These are phyloP conservation scores for Limonius californicus DNA, from an alignment of 1,140 invertebrate genomes.

Conservation along the genomic window DNA sequence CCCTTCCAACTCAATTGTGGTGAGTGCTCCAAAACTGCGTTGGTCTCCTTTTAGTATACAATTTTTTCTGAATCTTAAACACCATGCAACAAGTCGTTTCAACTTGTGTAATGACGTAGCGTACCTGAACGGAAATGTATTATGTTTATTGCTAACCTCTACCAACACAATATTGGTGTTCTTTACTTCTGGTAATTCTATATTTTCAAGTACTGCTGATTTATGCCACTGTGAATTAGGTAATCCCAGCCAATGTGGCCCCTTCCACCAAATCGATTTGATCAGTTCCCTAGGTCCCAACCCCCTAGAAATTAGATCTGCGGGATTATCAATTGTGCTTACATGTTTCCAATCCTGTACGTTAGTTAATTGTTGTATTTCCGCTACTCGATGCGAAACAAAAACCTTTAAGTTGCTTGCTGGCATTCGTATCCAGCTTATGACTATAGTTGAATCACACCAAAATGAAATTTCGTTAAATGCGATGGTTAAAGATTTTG, in stretches of 20 bases:
- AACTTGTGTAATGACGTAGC: neutral
- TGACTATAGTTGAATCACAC: constrained; percentile 27
- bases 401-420: too few relatives aligned
- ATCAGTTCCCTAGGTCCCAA: too few relatives aligned
- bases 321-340: constrained; percentile 43
- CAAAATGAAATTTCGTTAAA: constrained; percentile 8
- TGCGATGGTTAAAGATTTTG: neutral
- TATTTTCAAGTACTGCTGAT: too few relatives aligned
- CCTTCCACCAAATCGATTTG: too few relatives aligned
- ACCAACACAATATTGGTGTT: too few relatives aligned
- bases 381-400: too few relatives aligned
- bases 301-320: too few relatives aligned
- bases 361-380: constrained; percentile 40
- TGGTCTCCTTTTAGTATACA: neutral
- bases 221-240: neutral
- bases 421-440: constrained; percentile 29
- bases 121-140: too few relatives aligned
- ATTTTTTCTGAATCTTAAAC: too few relatives aligned
- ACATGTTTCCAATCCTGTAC: constrained; percentile 42
- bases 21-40: neutral
- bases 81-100: too few relatives aligned
- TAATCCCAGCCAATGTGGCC: neutral
- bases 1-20: too few relatives aligned
- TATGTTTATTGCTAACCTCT: too few relatives aligned
- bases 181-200: neutral